Conservation (phyloP, 2,888 invertebrate genomes). For the Sicus ferrugineus region DNA sequence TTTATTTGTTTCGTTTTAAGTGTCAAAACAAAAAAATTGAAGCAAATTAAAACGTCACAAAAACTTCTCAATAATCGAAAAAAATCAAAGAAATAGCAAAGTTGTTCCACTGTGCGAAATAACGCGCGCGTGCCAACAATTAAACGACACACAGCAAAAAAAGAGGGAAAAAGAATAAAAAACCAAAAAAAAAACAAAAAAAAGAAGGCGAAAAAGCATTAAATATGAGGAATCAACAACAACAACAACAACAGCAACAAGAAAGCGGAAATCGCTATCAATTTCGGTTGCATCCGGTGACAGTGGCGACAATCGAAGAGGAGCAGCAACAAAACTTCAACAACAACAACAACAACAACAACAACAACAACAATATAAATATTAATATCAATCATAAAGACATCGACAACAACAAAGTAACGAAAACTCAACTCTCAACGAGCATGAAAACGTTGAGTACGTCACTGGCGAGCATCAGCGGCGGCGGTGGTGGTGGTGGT, state of each 20-base stretch:
- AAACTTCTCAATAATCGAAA: not conserved
- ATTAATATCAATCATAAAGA: slow-evolving; percentile 41
- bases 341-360: slow-evolving; percentile 40
- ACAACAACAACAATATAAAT: slow-evolving; percentile 40
- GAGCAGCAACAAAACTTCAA: slow-evolving; percentile 34
- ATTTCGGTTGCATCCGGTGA: slow-evolving; percentile 43
- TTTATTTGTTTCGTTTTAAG: not conserved
- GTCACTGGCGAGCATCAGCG: slow-evolving; percentile 9
- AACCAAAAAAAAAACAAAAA: slow-evolving; percentile 1
- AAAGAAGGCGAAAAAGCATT: not conserved
- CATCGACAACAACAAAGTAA: slow-evolving; percentile 41
- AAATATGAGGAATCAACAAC: slow-evolving; percentile 27
- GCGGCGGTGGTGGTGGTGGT: not conserved
- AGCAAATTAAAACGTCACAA: not conserved
- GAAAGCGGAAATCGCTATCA: slow-evolving; percentile 49
- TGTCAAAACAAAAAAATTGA: not conserved
- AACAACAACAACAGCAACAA: slow-evolving; percentile 38
- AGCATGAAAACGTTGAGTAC: slow-evolving; percentile 18
- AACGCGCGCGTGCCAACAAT: too few species aligned
- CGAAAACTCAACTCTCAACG: slow-evolving; percentile 31
- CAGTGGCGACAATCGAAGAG: slow-evolving; percentile 36
- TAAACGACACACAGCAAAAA: too few species aligned
- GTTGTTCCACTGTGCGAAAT: too few species aligned
- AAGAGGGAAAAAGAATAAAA: not conserved
- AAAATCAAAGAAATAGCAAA: not conserved